A percentile compares a stretch with the other conserved stretches of the same genome.
These are phyloP conservation scores for Solea senegalensis DNA, from an alignment of 2,113 vertebrate species.

Conservation along the genomic window DNA sequence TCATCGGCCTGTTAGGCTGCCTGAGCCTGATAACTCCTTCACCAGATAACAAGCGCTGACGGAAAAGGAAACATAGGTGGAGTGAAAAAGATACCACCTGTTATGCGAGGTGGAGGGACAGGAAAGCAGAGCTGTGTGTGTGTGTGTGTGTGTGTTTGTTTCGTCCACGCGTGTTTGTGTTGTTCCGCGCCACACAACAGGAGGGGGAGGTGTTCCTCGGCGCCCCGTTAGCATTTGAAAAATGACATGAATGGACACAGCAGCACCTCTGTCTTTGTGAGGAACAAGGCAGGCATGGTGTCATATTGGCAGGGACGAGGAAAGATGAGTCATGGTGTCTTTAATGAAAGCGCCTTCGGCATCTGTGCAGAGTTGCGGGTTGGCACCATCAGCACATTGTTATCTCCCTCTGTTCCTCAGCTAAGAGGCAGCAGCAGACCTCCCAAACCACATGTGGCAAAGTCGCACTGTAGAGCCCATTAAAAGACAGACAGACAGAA, in stretches of 20 bases:
- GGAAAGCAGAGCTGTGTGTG: slow-evolving; percentile 16
- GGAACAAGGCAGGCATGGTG: slow-evolving; percentile 37
- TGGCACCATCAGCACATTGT: slow-evolving; percentile 72
- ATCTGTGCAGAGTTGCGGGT: slow-evolving; percentile 46
- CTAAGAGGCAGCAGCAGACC: slow-evolving; percentile 52
- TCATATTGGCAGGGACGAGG: slow-evolving; percentile 41
- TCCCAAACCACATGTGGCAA: slow-evolving; percentile 40
- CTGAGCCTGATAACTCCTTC: slow-evolving; percentile 46
- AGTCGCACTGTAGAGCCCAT: slow-evolving; percentile 49
- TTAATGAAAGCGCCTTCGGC: slow-evolving; percentile 57
- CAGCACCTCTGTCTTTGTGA: slow-evolving; percentile 38
- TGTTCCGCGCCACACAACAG: slow-evolving; percentile 49
- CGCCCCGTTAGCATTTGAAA: slow-evolving; percentile 52
- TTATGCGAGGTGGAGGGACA: background rate
- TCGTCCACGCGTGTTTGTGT: slow-evolving; percentile 8
- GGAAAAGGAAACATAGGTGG: slow-evolving; percentile 34
- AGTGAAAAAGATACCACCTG: slow-evolving; percentile 35
- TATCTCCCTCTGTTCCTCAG: slow-evolving; percentile 60
- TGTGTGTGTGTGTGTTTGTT: background rate
- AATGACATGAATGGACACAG: slow-evolving; percentile 49
- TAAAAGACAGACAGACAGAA: slow-evolving; percentile 46
- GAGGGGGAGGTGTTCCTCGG: slow-evolving; percentile 41
- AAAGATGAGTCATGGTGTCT: slow-evolving; percentile 63
- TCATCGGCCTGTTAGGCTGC: slow-evolving; percentile 41
- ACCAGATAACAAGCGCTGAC: slow-evolving; percentile 55